Evolutionary conservation across 2,888 invertebrate genomes (phyloP), one percentile per base, ranked within the genome.

Genomic region (Drosophila conformis): DNA sequence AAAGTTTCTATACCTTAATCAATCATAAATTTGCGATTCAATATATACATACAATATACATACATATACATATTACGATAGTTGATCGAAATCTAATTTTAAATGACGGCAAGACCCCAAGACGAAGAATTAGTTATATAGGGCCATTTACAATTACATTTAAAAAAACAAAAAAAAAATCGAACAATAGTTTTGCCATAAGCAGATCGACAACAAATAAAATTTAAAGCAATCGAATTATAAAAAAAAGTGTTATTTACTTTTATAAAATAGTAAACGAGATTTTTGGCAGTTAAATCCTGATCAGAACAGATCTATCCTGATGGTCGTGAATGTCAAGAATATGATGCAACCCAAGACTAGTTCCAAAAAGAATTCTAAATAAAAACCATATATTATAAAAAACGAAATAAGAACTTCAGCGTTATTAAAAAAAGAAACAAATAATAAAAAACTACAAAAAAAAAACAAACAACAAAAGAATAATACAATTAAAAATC

Each of bases 11-110:
- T 73, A 87, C 69, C 76, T 78, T 82, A 83, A 81, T 81, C 84
- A 85, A 89, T 77, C 89, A 85, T 87, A 81, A 76, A 83, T 81
- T 85, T 85, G 81, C 76, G 87, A 89, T 79, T 81, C 73, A 78
- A 80, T 77, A 84, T 82, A 84, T 75, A 79, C 69, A 82, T 69
- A 82, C 62, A 76, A 72, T 78, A 78, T 81, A 87, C 70, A 79
- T 68, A 75, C 51, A 73, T 70, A 75, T 73, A 69, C 66, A 80
- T 75, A 80, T 84, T 77, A 74, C 70, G 86, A 80, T 82, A 85
- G 80, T 75, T 77, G 73, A 75, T 63, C 66, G 63, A 80, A 72
- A 80, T 74, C 66, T 72, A 83, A 83, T 76, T 81, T 69, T 71
- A 78, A 80, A 62, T 40, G 57, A 57, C 57, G 31, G 31, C 57